Conservation (phyloP, 2,888 invertebrate genomes). For the Yponomeuta cagnagella region DNA sequence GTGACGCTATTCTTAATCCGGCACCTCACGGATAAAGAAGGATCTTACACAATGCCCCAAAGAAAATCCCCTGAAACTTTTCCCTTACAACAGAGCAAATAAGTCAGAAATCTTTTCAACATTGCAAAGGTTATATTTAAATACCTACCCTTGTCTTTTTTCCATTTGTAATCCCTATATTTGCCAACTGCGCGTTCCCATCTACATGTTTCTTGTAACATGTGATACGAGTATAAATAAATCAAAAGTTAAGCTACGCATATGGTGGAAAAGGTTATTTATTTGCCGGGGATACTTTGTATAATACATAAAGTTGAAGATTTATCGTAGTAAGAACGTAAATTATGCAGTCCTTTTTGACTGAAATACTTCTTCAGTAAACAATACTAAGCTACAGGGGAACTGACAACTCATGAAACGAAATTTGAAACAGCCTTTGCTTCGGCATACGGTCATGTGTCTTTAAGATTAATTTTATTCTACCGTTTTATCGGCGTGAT, state of each 20-base stretch:
- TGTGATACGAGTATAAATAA: background rate
- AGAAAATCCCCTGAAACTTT: slow-evolving; percentile 45
- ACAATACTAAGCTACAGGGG: too few species aligned
- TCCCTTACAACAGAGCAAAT: background rate
- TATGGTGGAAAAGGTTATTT: background rate
- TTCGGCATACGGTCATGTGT: too few species aligned
- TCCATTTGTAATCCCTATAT: background rate
- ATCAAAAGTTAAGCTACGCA: background rate
- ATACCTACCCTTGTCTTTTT: background rate
- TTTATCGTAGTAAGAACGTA: background rate
- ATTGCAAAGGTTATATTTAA: background rate
- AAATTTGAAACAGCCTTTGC: too few species aligned
- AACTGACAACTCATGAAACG: too few species aligned
- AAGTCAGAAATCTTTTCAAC: background rate
- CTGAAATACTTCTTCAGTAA: background rate
- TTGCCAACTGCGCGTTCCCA: background rate
- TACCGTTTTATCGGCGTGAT: too few species aligned
- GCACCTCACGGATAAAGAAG: too few species aligned
- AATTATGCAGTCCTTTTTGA: background rate
- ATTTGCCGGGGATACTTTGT: background rate
- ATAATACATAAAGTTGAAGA: background rate
- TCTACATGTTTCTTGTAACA: background rate
- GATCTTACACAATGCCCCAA: slow-evolving; percentile 33
- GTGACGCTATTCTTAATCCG: too few species aligned
- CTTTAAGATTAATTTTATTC: too few species aligned